Percentiles rank a stretch among this genome's conserved stretches.
Evolutionary conservation across 2,888 invertebrate genomes (phyloP).

Genomic region (Eupithecia exiguata): DNA sequence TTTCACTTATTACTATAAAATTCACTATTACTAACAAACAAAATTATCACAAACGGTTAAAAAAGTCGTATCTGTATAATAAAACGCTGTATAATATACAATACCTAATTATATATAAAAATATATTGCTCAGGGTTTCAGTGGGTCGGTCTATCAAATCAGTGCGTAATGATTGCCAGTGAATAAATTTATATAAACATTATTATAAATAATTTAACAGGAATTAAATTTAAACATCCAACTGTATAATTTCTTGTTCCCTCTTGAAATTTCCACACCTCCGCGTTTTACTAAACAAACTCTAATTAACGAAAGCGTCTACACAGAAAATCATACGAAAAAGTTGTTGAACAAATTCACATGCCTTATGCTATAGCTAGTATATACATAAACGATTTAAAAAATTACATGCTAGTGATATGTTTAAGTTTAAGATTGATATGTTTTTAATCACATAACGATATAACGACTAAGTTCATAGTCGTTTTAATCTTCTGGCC

Average conservation of each 20-base stretch:
- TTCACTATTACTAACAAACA: slow-evolving; percentile 67
- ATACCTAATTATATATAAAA: slow-evolving; percentile 82
- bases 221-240: slow-evolving; percentile 44
- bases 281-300: slow-evolving; percentile 38
- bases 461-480: slow-evolving; percentile 22
- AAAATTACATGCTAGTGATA: slow-evolving; percentile 77
- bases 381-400: slow-evolving; percentile 81
- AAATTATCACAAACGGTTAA: slow-evolving; percentile 75
- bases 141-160: slow-evolving; percentile 80
- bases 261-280: slow-evolving; percentile 41
- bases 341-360: slow-evolving; percentile 58
- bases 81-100: slow-evolving; percentile 75
- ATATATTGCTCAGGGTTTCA: slow-evolving; percentile 82
- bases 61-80: slow-evolving; percentile 75
- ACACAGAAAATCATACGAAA: slow-evolving; percentile 37
- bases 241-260: slow-evolving; percentile 47
- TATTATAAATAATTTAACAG: slow-evolving; percentile 40
- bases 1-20: slow-evolving; percentile 60
- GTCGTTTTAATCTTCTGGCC: slow-evolving; percentile 91
- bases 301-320: slow-evolving; percentile 42
- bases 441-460: slow-evolving; percentile 74
- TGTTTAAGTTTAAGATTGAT: slow-evolving; percentile 65
- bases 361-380: slow-evolving; percentile 66
- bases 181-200: slow-evolving; percentile 46
- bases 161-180: slow-evolving; percentile 69